These are phyloP conservation scores for Smittia aterrima DNA, from an alignment of 2,888 invertebrate species.

Conservation along the genomic window DNA sequence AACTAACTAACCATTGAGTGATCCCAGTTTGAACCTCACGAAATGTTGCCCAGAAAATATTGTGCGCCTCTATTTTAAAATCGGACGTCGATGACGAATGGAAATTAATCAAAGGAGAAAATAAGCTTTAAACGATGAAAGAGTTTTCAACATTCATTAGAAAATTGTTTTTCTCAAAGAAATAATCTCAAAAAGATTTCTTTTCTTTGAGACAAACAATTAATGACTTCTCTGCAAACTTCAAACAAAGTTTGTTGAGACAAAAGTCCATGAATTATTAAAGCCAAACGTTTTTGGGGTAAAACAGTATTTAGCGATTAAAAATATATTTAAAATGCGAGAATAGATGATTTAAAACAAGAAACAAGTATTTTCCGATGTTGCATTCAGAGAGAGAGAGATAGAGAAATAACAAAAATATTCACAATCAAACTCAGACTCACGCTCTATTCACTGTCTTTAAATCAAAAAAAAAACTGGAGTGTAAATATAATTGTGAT, in stretches of 20 bases:
- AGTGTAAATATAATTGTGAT: slow-evolving; percentile 41
- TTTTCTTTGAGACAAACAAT: not conserved
- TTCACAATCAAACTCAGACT: not conserved
- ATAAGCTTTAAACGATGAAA: slow-evolving; percentile 29
- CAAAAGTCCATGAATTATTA: no score
- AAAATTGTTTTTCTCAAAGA: not conserved
- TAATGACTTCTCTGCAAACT: not conserved
- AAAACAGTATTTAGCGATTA: slow-evolving; percentile 36
- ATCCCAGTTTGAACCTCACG: not conserved
- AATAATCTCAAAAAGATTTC: not conserved
- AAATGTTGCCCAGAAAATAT: not conserved
- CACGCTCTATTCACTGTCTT: not conserved
- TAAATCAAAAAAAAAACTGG: no score
- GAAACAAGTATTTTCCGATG: slow-evolving; percentile 26
- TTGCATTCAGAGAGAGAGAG: slow-evolving; percentile 2
- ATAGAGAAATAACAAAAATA: not conserved
- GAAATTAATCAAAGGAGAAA: slow-evolving; percentile 20
- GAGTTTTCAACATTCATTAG: no score
- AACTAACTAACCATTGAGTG: not conserved
- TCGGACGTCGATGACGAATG: not conserved
- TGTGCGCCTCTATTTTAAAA: not conserved
- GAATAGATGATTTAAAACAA: slow-evolving; percentile 3
- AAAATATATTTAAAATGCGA: slow-evolving; percentile 29
- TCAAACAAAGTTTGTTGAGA: no score
- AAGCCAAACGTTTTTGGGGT: slow-evolving; percentile 30